Base-by-base conservation (phyloP, 2,888 invertebrate genomes). In the Epinotia ramella region DNA sequence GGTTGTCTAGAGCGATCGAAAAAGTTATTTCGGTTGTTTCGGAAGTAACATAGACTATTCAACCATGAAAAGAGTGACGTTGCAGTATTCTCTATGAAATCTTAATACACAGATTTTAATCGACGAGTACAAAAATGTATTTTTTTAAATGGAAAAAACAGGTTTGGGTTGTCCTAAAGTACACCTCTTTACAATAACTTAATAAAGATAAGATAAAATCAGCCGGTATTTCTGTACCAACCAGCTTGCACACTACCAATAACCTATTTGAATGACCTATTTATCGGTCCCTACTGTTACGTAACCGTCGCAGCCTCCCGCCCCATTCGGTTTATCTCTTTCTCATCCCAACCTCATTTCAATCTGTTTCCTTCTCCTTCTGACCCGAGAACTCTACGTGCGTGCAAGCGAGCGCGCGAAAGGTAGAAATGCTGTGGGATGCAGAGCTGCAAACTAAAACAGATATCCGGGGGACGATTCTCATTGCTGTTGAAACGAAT, bases 231-330 rank as follows among this genome's bases (percentile, higher is more conserved):
- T 28, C 13, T 33, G 16, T 60, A 60, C 18, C 44, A 69, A 69
- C 13, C 68, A 40, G 44, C 68, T 28, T 66, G 65, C 53, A 24
- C 53, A 28, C 11, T 49, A 28, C 68, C 69, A 11, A 69, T 68
- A 67, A 63, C 63, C 63, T 57, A 68, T 53, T 40, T 59, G 44
- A 11, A 57, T 68, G 68, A 59, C 68, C 68, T 59, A 68, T 24
- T 68, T 68, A 68, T 68, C 57, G 57, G 1, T 40, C 18, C 56
- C 67, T 9, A 44, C 44, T 68, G 44, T 68, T 68, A 68, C 59
- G 44, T 68, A 59, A 68, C 68, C 3, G 56, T 11, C 57, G 57
- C 59, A 59, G 53, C 66, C 66, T 66, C 53, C 46, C n/a, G 28
- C 2, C 12, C 44, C 4, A 12, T 40, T 33, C 62, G 28, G 11